These are phyloP conservation scores for Proterorhinus semilunaris DNA, from an alignment of 2,113 vertebrate genomes.

Conservation along the genomic window DNA sequence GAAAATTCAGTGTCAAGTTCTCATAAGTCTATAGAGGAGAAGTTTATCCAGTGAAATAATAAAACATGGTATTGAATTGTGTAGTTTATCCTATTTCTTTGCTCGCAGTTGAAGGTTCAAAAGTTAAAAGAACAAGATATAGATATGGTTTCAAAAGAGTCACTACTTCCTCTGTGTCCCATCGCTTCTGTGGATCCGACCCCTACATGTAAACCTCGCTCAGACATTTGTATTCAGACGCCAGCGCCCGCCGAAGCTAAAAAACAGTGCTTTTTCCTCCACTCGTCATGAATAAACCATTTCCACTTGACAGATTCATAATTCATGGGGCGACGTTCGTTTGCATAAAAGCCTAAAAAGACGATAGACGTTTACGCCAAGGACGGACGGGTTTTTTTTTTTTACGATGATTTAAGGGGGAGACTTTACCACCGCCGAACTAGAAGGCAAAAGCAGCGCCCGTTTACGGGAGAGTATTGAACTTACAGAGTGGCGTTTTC, in stretches of 20 bases:
- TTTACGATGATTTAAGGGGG: background rate
- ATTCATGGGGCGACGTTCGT: slow-evolving; percentile 27
- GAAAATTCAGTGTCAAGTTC: too few relatives aligned
- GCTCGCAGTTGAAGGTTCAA: too few relatives aligned
- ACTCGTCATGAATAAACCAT: slow-evolving; percentile 44
- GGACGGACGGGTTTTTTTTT: background rate
- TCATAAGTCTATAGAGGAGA: too few relatives aligned
- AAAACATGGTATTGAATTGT: too few relatives aligned
- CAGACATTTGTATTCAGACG: background rate
- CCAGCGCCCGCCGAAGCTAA: background rate
- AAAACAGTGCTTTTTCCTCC: slow-evolving; percentile 16
- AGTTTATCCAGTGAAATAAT: too few relatives aligned
- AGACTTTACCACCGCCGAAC: background rate
- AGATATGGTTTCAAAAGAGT: too few relatives aligned
- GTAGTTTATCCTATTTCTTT: too few relatives aligned
- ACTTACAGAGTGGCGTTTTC: background rate
- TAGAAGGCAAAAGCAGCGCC: background rate
- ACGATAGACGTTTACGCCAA: slow-evolving; percentile 10
- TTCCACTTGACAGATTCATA: slow-evolving; percentile 16
- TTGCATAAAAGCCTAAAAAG: background rate
- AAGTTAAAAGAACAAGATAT: too few relatives aligned
- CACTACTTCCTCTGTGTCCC: background rate
- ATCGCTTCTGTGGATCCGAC: slow-evolving; percentile 1
- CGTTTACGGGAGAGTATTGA: background rate
- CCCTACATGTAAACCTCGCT: background rate